Evolutionary conservation across 2,888 invertebrate species (phyloP).

Genomic region (Crepidodera aurea): DNA sequence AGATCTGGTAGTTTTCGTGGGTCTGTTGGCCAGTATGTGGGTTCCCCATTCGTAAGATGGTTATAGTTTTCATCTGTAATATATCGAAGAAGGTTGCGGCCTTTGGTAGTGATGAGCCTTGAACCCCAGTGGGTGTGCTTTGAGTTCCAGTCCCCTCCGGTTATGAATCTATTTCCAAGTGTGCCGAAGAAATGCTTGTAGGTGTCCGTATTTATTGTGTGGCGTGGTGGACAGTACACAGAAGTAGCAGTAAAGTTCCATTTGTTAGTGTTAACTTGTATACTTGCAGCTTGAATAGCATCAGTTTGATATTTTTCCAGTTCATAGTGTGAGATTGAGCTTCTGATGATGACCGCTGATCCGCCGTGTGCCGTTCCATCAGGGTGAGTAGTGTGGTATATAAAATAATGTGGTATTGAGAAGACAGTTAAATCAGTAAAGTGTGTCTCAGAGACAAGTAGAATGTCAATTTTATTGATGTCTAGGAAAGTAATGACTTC

Average conservation of each 20-base stretch:
- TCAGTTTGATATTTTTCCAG: slow-evolving; percentile 17
- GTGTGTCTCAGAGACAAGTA: slow-evolving; percentile 40
- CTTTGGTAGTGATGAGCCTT: slow-evolving; percentile 7
- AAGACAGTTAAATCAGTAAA: slow-evolving; percentile 37
- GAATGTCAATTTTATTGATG: no score
- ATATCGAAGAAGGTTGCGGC: no score
- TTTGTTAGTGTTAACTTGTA: slow-evolving; percentile 5
- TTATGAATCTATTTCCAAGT: no score
- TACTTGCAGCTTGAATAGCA: slow-evolving; percentile 14
- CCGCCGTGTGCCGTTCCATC: slow-evolving; percentile 32
- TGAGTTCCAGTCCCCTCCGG: no score
- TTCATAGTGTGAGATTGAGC: slow-evolving; percentile 15
- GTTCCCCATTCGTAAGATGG: no score
- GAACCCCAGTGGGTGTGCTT: no score
- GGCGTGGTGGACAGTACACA: no score
- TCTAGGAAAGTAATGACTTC: slow-evolving; percentile 35
- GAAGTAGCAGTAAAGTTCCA: slow-evolving; percentile 23
- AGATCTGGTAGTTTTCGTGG: no score
- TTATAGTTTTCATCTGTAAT: no score
- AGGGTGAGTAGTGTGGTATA: slow-evolving; percentile 37
- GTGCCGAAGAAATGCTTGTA: no score
- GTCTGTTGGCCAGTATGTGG: no score
- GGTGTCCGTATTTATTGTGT: slow-evolving; percentile 4
- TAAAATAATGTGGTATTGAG: slow-evolving; percentile 36
- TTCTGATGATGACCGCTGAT: slow-evolving; percentile 7